Evolutionary conservation across 2,888 invertebrate species (phyloP).

Genomic region (Norana najaformis): DNA sequence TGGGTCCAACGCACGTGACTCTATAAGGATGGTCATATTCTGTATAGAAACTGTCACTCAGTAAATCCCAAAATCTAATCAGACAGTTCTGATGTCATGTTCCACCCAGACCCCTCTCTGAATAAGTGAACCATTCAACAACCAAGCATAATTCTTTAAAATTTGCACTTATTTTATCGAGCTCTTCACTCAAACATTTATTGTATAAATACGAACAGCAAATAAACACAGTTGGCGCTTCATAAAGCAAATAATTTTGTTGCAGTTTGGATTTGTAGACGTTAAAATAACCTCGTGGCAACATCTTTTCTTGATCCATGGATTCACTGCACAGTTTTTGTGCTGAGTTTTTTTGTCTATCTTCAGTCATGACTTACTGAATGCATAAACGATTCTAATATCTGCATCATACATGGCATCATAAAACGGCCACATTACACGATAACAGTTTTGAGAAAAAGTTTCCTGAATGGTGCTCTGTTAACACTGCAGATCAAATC

Average conservation of each 20-base stretch:
- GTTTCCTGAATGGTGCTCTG: not conserved
- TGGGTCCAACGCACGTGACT: too few relatives aligned
- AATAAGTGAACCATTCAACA: not conserved
- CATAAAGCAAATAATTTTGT: not conserved
- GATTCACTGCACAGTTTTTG: not conserved
- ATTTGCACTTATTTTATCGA: not conserved
- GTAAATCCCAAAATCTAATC: too few relatives aligned
- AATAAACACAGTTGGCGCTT: not conserved
- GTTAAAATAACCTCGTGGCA: not conserved
- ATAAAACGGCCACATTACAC: not conserved
- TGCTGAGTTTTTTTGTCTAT: not conserved
- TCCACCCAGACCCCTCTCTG: not conserved
- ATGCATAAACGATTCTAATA: not conserved
- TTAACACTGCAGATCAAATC: not conserved
- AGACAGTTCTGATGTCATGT: not conserved
- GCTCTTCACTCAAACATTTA: not conserved
- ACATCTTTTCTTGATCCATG: not conserved
- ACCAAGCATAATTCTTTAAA: too few relatives aligned
- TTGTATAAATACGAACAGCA: not conserved
- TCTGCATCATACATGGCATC: not conserved
- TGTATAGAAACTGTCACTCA: too few relatives aligned
- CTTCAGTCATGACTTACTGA: not conserved
- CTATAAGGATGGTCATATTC: too few relatives aligned
- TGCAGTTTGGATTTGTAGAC: not conserved
- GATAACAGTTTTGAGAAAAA: not conserved